Evolutionary conservation across 92 coral and sea anemone species (phyloP), one percentile per base, ranked within the genome.

Genomic region (Epizoanthus ramosus): DNA sequence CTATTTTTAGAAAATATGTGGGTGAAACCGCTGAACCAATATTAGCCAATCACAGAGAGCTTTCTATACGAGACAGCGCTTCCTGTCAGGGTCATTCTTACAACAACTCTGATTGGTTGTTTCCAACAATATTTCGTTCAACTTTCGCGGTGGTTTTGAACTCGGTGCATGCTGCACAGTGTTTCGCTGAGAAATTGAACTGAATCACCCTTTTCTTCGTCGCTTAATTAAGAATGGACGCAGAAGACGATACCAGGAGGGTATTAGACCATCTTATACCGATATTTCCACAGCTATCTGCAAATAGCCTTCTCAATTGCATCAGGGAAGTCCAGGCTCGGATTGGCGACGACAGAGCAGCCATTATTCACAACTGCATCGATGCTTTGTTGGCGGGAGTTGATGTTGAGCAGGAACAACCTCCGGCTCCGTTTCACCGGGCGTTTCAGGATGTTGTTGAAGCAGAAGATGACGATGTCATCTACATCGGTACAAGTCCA

Each of bases 251-350:
- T 60, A 84, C 61, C 33, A 79, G 65, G 33, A 86, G 18, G 17
- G 88, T 95, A 18, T 73, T 90, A 53, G 88, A 88, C 75, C 86
- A 91, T 19, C 73, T 95, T 57, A 86, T 92, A 39, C 96, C 92
- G 69, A 92, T 95, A 67, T 95, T 95, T 71, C 98, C 98, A 17
- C 98, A 94, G 75, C 50, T 91, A 16, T 79, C 75, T 28, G 94
- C 85, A 28, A 61, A 9, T 10, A 67, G 81, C 31, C 79, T 95
- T 17, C 71, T 77, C 35, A 68, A 69, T 53, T 87, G 96, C 75
- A 77, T 95, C 73, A 81, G 81, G 33, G 88, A 84, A 35, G 93
- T 91, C 19, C 90, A 89, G 16, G 41, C 68, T 81, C 91, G 82
- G 28, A 87, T 89, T 6, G 98, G 97, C 6, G 84, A 85, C 14